A percentile compares a stretch with the other conserved stretches of the same genome.
Evolutionary conservation across 2,888 invertebrate genomes (phyloP).

Genomic region (Morinoia aosen): DNA sequence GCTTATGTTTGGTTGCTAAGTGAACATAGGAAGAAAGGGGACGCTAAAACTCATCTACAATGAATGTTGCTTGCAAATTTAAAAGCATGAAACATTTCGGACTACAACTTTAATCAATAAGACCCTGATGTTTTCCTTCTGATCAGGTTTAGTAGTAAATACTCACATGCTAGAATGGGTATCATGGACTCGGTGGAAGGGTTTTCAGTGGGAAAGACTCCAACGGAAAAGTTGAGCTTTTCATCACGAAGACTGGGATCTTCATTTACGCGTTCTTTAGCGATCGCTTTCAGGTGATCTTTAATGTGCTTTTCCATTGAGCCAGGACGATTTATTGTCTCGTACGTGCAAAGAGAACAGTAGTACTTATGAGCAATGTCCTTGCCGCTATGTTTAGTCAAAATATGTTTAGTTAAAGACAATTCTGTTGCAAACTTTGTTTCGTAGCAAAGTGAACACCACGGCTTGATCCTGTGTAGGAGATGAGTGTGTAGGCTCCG

Average conservation of each 20-base stretch:
- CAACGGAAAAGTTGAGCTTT: background rate
- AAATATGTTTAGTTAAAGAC: background rate
- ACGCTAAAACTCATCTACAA: background rate
- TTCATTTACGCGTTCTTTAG: background rate
- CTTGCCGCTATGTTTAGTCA: background rate
- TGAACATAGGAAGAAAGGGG: background rate
- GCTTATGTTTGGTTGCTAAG: background rate
- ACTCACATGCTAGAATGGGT: background rate
- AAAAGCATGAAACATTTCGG: background rate
- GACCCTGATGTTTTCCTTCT: background rate
- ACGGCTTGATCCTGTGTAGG: background rate
- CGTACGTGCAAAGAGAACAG: slow-evolving; percentile 9
- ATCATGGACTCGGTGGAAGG: background rate
- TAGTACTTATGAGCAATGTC: background rate
- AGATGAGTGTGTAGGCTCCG: background rate
- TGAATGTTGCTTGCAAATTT: no score
- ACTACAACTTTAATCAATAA: background rate
- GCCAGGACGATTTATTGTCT: background rate
- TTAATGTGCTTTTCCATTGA: background rate
- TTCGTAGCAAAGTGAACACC: background rate
- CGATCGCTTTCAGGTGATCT: background rate
- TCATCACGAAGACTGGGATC: background rate
- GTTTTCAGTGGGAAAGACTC: background rate
- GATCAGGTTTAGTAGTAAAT: background rate
- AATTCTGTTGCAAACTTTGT: background rate